Evolutionary conservation across 2,888 invertebrate genomes (phyloP).

Genomic region (Folsomia manolachei): DNA sequence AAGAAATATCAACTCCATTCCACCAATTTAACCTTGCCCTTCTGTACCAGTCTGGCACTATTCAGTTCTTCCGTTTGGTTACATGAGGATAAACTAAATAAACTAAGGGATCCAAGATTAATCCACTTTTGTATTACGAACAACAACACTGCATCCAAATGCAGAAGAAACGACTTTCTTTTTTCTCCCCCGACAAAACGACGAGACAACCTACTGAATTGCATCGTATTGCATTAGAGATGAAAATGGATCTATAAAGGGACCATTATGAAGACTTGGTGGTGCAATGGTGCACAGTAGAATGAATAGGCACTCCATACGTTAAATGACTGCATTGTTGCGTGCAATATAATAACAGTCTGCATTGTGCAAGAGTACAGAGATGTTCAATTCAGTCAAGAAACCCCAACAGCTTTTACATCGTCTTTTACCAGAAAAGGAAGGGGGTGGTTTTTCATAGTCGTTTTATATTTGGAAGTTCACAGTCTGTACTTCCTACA

Average conservation of each 20-base stretch:
- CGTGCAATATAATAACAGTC: neutral
- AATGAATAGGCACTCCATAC: too few relatives aligned
- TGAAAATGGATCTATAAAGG: neutral
- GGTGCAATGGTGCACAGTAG: too few relatives aligned
- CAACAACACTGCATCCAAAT: constrained; percentile 17
- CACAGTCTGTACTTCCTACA: neutral
- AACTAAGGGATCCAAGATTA: constrained; percentile 16
- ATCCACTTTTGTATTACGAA: constrained; percentile 6
- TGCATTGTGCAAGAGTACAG: neutral
- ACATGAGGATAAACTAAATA: neutral
- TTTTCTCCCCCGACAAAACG: neutral
- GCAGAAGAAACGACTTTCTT: constrained; percentile 28
- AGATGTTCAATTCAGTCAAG: neutral
- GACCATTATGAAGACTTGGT: neutral
- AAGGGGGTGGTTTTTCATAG: neutral
- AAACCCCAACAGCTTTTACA: neutral
- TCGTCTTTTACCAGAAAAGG: neutral
- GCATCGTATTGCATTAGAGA: neutral
- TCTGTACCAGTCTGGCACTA: too few relatives aligned
- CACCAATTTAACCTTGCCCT: neutral
- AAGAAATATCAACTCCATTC: neutral
- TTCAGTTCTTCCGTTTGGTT: neutral
- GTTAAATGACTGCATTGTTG: neutral
- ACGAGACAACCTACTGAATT: too few relatives aligned
- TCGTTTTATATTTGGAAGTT: neutral